These are phyloP conservation scores for Charina bottae DNA, from an alignment of 2,113 vertebrate genomes.

Conservation along the genomic window DNA sequence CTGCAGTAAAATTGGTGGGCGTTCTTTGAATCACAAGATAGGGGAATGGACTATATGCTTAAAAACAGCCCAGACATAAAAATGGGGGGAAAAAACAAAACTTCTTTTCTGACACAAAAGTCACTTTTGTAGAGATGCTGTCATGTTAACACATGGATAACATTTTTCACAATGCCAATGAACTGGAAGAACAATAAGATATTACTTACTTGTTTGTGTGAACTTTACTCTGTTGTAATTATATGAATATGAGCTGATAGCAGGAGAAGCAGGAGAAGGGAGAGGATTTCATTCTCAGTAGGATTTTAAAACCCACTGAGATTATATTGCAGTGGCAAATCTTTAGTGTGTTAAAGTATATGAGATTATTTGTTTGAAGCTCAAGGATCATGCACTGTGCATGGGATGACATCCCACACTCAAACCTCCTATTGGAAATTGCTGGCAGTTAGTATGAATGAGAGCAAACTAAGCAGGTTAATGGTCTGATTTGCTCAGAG, in stretches of 20 bases:
- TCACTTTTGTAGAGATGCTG: constrained; percentile 32
- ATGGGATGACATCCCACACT: background rate
- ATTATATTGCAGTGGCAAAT: constrained; percentile 1
- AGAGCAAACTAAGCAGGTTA: background rate
- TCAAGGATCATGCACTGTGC: background rate
- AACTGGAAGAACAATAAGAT: constrained; percentile 20
- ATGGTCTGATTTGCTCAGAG: background rate
- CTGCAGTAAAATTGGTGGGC: background rate
- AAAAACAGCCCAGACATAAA: background rate
- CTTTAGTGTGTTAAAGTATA: background rate
- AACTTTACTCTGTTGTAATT: constrained; percentile 15
- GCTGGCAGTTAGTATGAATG: background rate
- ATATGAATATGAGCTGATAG: constrained; percentile 24
- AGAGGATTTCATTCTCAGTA: background rate
- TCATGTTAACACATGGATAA: constrained; percentile 20
- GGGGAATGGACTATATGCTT: background rate
- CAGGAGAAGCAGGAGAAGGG: background rate
- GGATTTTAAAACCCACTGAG: background rate
- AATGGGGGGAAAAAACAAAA: background rate
- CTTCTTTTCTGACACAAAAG: constrained; percentile 34
- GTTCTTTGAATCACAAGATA: background rate
- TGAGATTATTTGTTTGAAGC: background rate
- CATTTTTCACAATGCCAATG: constrained; percentile 39
- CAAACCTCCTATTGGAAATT: background rate
- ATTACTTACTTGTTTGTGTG: constrained; percentile 22